Evolutionary conservation across 2,888 invertebrate species (phyloP), one percentile per base, ranked within the genome.

Genomic region (Lepeophtheirus nordmannii): DNA sequence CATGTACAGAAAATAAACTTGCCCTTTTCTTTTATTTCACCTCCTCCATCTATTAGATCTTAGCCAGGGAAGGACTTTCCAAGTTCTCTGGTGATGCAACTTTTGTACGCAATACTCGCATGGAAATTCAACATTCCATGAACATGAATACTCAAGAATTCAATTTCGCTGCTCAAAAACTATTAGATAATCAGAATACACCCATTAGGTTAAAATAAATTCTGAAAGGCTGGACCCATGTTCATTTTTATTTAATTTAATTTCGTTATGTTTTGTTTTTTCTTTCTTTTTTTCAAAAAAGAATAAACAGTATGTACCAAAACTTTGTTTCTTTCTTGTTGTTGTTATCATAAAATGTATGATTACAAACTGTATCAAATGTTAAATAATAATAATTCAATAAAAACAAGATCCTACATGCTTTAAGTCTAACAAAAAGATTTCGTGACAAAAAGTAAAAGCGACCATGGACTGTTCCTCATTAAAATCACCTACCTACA

Each of bases 201-300:
- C 53, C 53, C 53, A 46, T 46, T 46, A 46, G 53, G 53, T 46
- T 46, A 17, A 46, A 46, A 46, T 46, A 17, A 46, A 46, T 46
- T n/a, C 53, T n/a, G 17, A 8, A 46, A 46, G 53, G 53, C 14
- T 46, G 53, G 53, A 46, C 53, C 41, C 53, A n/a, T 46, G 53
- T 46, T 46, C 53, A 46, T n/a, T 46, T 46, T 30, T 30, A 30
- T 30, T 30, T 30, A 5, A 30, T 30, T 30, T 30, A 30, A 30
- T 30, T 30, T 30, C 30, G 30, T 30, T 30, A 30, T 5, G 30
- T 30, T 30, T 30, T 7, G 30, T 30, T 30, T 30, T 30, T 7
- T 7, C 7, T 30, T 30, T 7, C 7, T 30, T 30, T 30, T 30
- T 30, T 30, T 30, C 3, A 30, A 7, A 30, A 30, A 30, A 30